Conservation (phyloP, 2,888 invertebrate species). For the Cerastis leucographa region DNA sequence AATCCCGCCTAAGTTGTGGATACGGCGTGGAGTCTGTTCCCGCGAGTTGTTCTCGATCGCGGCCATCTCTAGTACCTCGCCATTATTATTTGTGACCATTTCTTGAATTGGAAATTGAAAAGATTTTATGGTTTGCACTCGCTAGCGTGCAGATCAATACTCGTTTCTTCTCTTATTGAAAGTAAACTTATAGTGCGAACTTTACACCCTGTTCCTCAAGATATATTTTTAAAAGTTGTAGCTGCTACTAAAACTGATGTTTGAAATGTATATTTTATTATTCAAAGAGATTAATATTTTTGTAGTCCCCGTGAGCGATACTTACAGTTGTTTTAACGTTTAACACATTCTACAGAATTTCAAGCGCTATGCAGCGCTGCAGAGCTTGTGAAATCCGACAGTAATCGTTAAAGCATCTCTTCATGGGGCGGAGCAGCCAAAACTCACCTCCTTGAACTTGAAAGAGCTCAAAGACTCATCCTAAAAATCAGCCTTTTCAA, state of each 20-base stretch:
- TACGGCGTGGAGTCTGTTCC: slow-evolving; percentile 52
- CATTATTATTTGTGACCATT: slow-evolving; percentile 34
- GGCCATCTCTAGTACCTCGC: slow-evolving; percentile 1
- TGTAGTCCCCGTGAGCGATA: neutral
- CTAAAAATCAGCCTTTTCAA: too few relatives aligned
- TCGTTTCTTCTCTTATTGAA: neutral
- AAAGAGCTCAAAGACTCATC: too few relatives aligned
- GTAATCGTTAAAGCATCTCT: slow-evolving; percentile 40
- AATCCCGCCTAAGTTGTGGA: slow-evolving; percentile 70
- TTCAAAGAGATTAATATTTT: slow-evolving; percentile 7
- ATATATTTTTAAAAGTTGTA: too few relatives aligned
- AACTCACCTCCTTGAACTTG: too few relatives aligned
- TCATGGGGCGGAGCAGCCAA: too few relatives aligned
- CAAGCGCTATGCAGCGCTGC: neutral
- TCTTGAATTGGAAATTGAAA: slow-evolving; percentile 12
- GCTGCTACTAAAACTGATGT: too few relatives aligned
- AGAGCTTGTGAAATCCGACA: slow-evolving; percentile 9
- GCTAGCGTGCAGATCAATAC: neutral
- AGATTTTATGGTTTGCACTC: neutral
- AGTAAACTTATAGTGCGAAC: neutral
- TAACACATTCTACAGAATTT: slow-evolving; percentile 41
- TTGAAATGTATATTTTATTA: too few relatives aligned
- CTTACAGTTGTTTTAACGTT: slow-evolving; percentile 23
- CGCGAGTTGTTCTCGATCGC: slow-evolving; percentile 37
- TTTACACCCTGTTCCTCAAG: too few relatives aligned